Base-by-base conservation (phyloP, 2,888 invertebrate genomes). In the Timandra comae region DNA sequence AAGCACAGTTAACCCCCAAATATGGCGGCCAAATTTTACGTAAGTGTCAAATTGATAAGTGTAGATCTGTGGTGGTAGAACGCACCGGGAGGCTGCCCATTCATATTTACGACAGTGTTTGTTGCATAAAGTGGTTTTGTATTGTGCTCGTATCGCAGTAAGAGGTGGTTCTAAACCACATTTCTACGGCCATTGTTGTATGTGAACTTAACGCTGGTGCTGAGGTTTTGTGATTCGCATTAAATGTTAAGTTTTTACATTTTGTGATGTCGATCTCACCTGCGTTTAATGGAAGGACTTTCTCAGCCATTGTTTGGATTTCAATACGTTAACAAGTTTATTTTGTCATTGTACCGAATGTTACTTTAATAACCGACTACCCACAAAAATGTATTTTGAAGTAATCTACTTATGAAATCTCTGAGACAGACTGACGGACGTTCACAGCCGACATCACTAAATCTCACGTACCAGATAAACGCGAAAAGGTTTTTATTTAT, bases 1-100 rank as follows among this genome's bases (percentile, higher is more conserved):
- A 65, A 70, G 76, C 69, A 72, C 66, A 63, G 74, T 76, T 63
- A 69, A 67, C 64, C 65, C 61, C 57, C 51, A 65, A 79, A 71
- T 58, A 84, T 84, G 84, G 76, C 81, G 72, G 74, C 79, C 66
- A 81, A 80, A 80, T 63, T 82, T 71, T 82, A 82, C 78, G 84
- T 84, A 84, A 84, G 84, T 84, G 84, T 75, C 75, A 77, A 71
- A 64, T 50, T 37, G n/a, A n/a, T 44, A 54, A 64, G 68, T 70
- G 72, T 62, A 69, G 74, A 66, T 69, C 52, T 78, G 78, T 77
- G 80, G 80, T 79, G 72, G 67, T 67, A 73, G 79, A 76, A 75
- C 68, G 63, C 68, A 68, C 69, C 63, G 62, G 54, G 71, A 71
- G 70, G 59, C 20, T 26, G 33, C 22, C 24, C 13, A 16, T 27